A percentile compares a stretch with the other conserved stretches of the same genome.
Conservation (phyloP, 2,888 invertebrate species). For the Trichogramma evanescens region DNA sequence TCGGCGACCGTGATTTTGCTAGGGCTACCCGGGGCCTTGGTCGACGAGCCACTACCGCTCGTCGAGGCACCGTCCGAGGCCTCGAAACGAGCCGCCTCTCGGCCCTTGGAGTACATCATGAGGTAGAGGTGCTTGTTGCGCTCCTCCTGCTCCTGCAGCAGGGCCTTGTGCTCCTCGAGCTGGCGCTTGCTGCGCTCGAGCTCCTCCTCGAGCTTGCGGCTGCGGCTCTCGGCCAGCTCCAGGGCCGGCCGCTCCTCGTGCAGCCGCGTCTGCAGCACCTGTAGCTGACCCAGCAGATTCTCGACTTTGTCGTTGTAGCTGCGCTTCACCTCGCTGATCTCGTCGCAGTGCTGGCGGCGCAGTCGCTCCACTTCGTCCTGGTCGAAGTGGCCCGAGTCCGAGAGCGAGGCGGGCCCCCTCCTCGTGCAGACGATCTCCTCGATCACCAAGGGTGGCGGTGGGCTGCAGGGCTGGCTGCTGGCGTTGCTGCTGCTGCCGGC, state of each 20-base stretch:
- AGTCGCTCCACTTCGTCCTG: constrained; percentile 67
- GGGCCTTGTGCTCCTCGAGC: constrained; percentile 60
- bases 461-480: background rate
- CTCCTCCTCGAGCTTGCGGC: constrained; percentile 65
- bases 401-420: constrained; percentile 71
- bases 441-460: constrained; percentile 26
- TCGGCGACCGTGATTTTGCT: constrained; percentile 70
- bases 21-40: constrained; percentile 28
- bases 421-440: constrained; percentile 10
- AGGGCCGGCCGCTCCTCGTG: constrained; percentile 69
- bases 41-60: background rate
- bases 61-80: constrained; percentile 46
- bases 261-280: constrained; percentile 70
- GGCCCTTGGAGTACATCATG: constrained; percentile 76
- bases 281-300: constrained; percentile 62
- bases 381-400: constrained; percentile 82
- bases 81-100: constrained; percentile 70
- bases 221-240: constrained; percentile 64
- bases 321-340: constrained; percentile 70
- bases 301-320: constrained; percentile 73
- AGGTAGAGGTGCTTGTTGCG: constrained; percentile 71
- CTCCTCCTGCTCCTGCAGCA: constrained; percentile 62
- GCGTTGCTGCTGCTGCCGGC: constrained; percentile 51
- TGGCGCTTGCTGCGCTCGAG: constrained; percentile 64
- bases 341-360: constrained; percentile 57